phyloP scores from a whole-genome alignment of 1,140 invertebrate species.

The Temnothorax curvispinosus region DNA sequence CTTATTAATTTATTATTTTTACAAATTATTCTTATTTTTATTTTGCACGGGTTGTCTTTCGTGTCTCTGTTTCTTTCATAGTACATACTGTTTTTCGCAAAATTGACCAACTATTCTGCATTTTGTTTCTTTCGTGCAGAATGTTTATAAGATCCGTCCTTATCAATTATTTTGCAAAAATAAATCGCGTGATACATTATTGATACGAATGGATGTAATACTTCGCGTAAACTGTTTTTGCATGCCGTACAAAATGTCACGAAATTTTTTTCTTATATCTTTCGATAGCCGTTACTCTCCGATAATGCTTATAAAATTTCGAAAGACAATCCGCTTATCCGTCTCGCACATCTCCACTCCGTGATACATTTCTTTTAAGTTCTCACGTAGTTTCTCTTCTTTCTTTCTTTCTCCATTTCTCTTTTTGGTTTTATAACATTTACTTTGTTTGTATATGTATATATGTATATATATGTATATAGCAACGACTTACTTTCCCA shows the following conservation, averaged over 20 bases:
- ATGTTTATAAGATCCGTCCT: background rate
- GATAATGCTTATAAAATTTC: background rate
- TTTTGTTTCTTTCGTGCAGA: background rate
- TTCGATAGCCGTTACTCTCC: background rate
- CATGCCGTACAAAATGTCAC: background rate
- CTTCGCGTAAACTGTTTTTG: slow-evolving; percentile 1
- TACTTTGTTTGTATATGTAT: slow-evolving; percentile 2
- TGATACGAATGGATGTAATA: background rate
- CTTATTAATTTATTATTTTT: slow-evolving; percentile 41
- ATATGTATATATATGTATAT: background rate
- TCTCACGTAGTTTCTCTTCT: slow-evolving; percentile 38
- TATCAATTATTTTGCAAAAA: background rate
- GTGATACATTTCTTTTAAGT: slow-evolving; percentile 16
- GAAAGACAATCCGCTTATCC: slow-evolving; percentile 31
- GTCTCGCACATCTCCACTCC: background rate
- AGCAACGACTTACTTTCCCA: slow-evolving; percentile 2
- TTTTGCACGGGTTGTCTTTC: slow-evolving; percentile 45
- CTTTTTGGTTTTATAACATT: slow-evolving; percentile 38
- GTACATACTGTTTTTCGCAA: background rate
- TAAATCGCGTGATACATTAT: background rate
- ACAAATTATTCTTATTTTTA: slow-evolving; percentile 35
- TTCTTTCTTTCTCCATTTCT: slow-evolving; percentile 51
- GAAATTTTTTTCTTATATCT: background rate
- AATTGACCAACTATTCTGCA: background rate
- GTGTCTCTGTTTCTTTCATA: background rate